phyloP scores from a whole-genome alignment of 2,888 invertebrate genomes.

The Holacanthella duospinosa region DNA sequence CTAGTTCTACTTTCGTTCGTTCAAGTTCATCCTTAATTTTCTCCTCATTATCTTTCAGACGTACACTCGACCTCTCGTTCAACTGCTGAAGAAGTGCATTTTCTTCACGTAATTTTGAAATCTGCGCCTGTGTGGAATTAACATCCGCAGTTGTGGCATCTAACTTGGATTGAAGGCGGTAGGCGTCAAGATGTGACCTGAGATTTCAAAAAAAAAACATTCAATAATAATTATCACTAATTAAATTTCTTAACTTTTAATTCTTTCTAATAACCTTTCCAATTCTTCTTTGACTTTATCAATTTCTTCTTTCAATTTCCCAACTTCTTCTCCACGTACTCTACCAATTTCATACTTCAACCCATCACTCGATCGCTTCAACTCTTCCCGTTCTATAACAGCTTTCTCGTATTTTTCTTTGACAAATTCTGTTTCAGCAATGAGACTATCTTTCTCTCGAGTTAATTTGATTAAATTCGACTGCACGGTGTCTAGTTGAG shows the following conservation, averaged over 20 bases:
- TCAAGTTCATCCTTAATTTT: constrained; percentile 56
- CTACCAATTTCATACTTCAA: neutral
- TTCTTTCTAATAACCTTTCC: no score
- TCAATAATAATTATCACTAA: neutral
- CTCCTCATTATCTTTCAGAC: constrained; percentile 81
- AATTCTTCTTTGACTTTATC: constrained; percentile 15
- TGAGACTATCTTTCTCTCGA: constrained; percentile 51
- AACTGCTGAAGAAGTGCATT: constrained; percentile 73
- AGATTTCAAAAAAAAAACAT: constrained; percentile 22
- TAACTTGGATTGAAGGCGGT: constrained; percentile 75
- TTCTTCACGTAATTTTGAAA: constrained; percentile 77
- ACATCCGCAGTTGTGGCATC: constrained; percentile 79
- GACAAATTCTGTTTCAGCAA: constrained; percentile 12
- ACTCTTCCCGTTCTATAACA: neutral
- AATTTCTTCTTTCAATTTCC: constrained; percentile 18
- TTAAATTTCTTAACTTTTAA: no score
- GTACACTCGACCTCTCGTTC: constrained; percentile 72
- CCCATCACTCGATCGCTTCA: neutral
- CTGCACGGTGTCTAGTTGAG: constrained; percentile 68
- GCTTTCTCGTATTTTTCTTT: constrained; percentile 35
- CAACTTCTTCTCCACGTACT: constrained; percentile 7
- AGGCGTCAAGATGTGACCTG: constrained; percentile 80
- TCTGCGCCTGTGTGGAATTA: constrained; percentile 76
- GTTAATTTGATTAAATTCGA: constrained; percentile 77
- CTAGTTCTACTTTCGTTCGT: constrained; percentile 28